Evolutionary conservation across 2,888 invertebrate species (phyloP).

Genomic region (Eucriotettix oculatus): DNA sequence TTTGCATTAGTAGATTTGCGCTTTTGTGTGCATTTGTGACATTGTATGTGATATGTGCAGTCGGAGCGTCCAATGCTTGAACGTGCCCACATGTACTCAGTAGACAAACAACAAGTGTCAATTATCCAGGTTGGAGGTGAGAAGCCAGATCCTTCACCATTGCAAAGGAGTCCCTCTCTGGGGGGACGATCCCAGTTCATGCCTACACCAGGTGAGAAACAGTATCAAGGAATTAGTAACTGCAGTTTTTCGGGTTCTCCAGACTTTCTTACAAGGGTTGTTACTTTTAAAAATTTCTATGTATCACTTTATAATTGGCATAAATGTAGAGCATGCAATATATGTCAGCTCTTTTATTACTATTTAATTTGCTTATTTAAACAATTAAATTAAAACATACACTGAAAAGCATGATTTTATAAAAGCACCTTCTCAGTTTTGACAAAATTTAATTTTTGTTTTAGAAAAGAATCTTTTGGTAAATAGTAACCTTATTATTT

Average conservation of each 20-base stretch:
- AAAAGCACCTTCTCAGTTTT: background rate
- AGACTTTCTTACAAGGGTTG: no score
- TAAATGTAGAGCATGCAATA: no score
- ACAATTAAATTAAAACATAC: no score
- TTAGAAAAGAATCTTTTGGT: background rate
- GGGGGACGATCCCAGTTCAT: conserved; percentile 24
- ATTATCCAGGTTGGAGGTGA: conserved; percentile 38
- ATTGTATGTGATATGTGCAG: conserved; percentile 3
- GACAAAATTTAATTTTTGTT: background rate
- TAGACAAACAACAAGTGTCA: conserved; percentile 59
- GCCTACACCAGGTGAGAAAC: conserved; percentile 20
- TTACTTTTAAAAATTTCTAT: no score
- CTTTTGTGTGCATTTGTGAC: background rate
- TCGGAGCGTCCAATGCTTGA: conserved; percentile 32
- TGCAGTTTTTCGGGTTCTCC: background rate
- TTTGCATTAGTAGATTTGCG: no score
- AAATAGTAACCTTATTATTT: conserved; percentile 3
- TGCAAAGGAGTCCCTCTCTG: conserved; percentile 27
- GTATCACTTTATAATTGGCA: no score
- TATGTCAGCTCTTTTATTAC: no score
- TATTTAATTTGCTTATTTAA: no score
- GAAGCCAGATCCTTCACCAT: conserved; percentile 17
- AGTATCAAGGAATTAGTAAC: background rate
- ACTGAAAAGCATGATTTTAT: no score
- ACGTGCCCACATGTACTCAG: conserved; percentile 51